Conservation (phyloP, 2,797 vertebrate genomes). For the Hemibagrus guttatus region DNA sequence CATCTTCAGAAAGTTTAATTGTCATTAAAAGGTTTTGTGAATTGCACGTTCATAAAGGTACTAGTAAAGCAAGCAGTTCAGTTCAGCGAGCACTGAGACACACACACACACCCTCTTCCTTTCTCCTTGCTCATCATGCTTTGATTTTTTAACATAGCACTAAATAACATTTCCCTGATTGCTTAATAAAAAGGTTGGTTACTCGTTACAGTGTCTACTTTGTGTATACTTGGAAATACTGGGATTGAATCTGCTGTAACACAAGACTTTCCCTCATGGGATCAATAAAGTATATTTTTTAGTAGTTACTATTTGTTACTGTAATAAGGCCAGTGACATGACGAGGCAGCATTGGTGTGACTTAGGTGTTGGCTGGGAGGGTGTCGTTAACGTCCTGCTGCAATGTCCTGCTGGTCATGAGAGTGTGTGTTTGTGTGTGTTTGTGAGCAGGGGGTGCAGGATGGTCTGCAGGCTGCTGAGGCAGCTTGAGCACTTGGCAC, state of each 20-base stretch:
- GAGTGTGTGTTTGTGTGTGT: constrained; percentile 35
- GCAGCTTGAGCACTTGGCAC: constrained; percentile 55
- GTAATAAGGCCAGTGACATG: not conserved
- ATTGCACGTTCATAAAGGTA: not conserved
- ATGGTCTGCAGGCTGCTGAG: constrained; percentile 44
- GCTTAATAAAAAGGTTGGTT: not conserved
- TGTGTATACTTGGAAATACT: no score
- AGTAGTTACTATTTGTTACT: no score
- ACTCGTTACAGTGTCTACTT: not conserved
- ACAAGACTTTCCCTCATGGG: no score
- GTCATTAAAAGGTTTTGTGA: not conserved
- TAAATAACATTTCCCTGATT: not conserved
- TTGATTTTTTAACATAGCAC: not conserved
- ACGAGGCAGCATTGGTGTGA: not conserved
- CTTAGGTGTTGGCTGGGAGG: constrained; percentile 11
- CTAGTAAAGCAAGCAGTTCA: not conserved
- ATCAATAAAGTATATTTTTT: no score
- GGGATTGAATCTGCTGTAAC: no score
- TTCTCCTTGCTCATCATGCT: not conserved
- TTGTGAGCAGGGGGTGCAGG: constrained; percentile 29
- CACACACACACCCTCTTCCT: not conserved
- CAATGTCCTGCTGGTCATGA: constrained; percentile 45
- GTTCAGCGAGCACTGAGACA: not conserved
- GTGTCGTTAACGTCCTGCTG: constrained; percentile 35
- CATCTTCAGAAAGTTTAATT: not conserved